Evolutionary conservation across 2,797 vertebrate genomes (phyloP).

Genomic region (Protonibea diacanthus): DNA sequence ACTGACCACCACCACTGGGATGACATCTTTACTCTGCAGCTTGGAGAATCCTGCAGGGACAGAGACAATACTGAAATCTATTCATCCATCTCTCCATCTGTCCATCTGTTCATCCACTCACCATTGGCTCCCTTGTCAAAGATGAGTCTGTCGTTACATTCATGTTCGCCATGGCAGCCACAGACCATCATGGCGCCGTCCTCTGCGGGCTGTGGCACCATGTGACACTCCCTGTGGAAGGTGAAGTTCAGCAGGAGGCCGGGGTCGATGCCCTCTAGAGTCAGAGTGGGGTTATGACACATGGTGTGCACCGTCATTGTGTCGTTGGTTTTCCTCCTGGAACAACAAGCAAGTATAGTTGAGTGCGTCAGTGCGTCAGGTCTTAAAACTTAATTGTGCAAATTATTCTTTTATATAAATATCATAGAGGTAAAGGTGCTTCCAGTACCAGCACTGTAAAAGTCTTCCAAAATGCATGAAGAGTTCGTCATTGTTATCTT

Average conservation of each 20-base stretch:
- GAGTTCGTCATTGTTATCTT: no score
- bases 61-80: background rate
- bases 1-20: constrained; percentile 91
- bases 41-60: constrained; percentile 85
- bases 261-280: constrained; percentile 85
- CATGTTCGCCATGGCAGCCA: constrained; percentile 88
- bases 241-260: constrained; percentile 87
- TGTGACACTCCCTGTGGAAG: constrained; percentile 85
- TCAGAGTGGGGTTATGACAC: constrained; percentile 88
- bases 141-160: constrained; percentile 92
- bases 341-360: background rate
- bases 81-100: background rate
- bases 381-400: background rate
- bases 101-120: constrained; percentile 45
- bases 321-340: constrained; percentile 90
- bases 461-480: no score
- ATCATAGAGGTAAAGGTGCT: no score
- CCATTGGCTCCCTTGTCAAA: constrained; percentile 90
- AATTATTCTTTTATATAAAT: background rate
- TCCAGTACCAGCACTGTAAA: no score
- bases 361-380: background rate
- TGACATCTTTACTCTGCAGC: constrained; percentile 90
- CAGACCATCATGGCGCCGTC: constrained; percentile 86
- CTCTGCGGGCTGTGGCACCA: constrained; percentile 84
- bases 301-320: constrained; percentile 88